Evolutionary conservation across 2,797 vertebrate species (phyloP).

Genomic region (Thalassophryne amazonica): DNA sequence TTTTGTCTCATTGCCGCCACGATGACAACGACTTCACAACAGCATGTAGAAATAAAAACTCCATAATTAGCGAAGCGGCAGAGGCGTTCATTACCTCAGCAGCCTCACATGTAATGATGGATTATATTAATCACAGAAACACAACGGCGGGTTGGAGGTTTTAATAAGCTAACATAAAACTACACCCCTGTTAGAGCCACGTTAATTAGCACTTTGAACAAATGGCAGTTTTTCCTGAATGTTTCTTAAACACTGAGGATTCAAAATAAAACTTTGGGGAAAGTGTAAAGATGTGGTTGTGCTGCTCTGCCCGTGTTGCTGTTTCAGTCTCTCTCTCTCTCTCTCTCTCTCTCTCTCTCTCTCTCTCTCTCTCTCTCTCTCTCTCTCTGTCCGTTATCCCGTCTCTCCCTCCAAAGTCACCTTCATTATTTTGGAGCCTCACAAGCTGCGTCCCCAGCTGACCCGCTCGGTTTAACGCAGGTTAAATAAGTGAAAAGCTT

Average conservation of each 20-base stretch:
- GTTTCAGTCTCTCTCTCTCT: neutral
- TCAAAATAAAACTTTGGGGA: no score
- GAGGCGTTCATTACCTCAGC: conserved; percentile 1
- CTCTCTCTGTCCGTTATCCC: neutral
- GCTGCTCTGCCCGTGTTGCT: neutral
- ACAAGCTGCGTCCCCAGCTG: neutral
- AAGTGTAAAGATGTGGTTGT: no score
- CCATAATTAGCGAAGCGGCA: conserved; percentile 9
- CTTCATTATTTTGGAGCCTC: neutral
- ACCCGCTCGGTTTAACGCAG: conserved; percentile 5
- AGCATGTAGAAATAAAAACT: neutral
- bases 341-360: neutral
- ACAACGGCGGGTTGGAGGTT: neutral
- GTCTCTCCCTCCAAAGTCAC: neutral
- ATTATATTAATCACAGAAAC: conserved; percentile 18
- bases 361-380: neutral
- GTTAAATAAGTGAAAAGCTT: conserved; percentile 12
- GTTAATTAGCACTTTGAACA: conserved; percentile 11
- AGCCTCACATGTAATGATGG: conserved; percentile 5
- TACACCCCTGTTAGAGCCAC: neutral
- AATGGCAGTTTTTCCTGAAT: neutral
- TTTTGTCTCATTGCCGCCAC: no score
- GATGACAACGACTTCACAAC: no score
- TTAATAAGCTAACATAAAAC: conserved; percentile 10
- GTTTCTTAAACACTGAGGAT: neutral